phyloP scores from a whole-genome alignment of 2,888 invertebrate species.

The Lithosia quadra region DNA sequence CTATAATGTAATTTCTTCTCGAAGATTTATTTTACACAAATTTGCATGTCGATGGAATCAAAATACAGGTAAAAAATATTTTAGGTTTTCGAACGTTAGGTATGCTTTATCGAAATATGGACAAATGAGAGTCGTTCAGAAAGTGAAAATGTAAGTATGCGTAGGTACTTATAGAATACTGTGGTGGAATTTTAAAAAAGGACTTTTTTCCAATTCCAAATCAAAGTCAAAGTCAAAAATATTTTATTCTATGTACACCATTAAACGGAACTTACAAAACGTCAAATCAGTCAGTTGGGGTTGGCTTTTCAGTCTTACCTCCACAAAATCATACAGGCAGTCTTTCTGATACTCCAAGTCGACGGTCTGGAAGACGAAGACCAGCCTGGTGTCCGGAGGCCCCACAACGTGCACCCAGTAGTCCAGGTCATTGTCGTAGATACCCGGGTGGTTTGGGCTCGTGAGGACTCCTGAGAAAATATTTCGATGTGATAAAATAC shows the following conservation, averaged over 20 bases:
- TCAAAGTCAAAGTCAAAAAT: too few relatives aligned
- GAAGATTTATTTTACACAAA: background rate
- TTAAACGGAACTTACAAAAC: too few relatives aligned
- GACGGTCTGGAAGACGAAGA: constrained; percentile 89
- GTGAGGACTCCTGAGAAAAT: constrained; percentile 86
- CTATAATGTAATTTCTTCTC: background rate
- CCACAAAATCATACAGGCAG: constrained; percentile 93
- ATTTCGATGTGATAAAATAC: background rate
- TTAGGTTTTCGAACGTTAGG: too few relatives aligned
- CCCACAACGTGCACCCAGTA: constrained; percentile 90
- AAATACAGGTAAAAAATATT: too few relatives aligned
- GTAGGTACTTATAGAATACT: too few relatives aligned
- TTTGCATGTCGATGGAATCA: background rate
- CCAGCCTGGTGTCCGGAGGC: constrained; percentile 89
- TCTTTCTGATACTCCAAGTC: constrained; percentile 92
- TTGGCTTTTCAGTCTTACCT: constrained; percentile 83
- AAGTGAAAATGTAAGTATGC: too few relatives aligned
- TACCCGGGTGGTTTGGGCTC: constrained; percentile 90
- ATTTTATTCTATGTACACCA: too few relatives aligned
- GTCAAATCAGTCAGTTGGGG: too few relatives aligned
- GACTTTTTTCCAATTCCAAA: too few relatives aligned
- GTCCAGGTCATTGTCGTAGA: constrained; percentile 91
- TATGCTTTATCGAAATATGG: too few relatives aligned
- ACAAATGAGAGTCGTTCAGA: too few relatives aligned
- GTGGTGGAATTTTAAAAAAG: too few relatives aligned